Percentiles rank a stretch among this genome's conserved stretches.
Conservation (phyloP, 2,888 invertebrate genomes). For the Blastobasis lacticolella region DNA sequence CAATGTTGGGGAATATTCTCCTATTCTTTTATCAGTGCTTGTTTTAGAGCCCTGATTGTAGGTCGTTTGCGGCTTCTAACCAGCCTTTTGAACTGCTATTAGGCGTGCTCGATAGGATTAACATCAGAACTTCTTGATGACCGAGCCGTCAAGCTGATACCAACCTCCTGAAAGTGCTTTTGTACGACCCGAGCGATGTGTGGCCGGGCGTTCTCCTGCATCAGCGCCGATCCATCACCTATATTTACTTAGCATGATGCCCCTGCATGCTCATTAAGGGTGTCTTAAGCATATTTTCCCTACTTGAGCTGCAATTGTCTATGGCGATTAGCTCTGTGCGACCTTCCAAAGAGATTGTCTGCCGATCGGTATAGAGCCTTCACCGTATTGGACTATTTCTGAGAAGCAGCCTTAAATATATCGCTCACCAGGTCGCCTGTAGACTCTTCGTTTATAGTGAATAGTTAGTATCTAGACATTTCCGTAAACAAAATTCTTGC, state of each 20-base stretch:
- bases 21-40: background rate
- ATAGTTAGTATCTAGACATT: background rate
- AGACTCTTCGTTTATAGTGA: background rate
- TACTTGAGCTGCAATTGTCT: background rate
- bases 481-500: background rate
- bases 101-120: too few relatives aligned
- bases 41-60: background rate
- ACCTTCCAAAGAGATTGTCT: too few relatives aligned
- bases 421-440: background rate
- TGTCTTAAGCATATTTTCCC: slow-evolving; percentile 5
- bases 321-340: slow-evolving; percentile 3
- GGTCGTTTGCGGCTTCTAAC: too few relatives aligned
- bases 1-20: background rate
- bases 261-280: too few relatives aligned
- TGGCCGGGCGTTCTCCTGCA: slow-evolving; percentile 3
- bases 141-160: slow-evolving; percentile 1
- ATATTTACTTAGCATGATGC: too few relatives aligned
- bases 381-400: slow-evolving; percentile 1
- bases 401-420: background rate
- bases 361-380: too few relatives aligned
- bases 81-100: too few relatives aligned
- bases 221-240: background rate
- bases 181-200: slow-evolving; percentile 3
- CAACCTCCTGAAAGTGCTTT: slow-evolving; percentile 3
- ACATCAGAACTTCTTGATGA: too few relatives aligned